These are phyloP conservation scores for Punctoribates punctum DNA, from an alignment of 2,888 invertebrate genomes.

Conservation along the genomic window DNA sequence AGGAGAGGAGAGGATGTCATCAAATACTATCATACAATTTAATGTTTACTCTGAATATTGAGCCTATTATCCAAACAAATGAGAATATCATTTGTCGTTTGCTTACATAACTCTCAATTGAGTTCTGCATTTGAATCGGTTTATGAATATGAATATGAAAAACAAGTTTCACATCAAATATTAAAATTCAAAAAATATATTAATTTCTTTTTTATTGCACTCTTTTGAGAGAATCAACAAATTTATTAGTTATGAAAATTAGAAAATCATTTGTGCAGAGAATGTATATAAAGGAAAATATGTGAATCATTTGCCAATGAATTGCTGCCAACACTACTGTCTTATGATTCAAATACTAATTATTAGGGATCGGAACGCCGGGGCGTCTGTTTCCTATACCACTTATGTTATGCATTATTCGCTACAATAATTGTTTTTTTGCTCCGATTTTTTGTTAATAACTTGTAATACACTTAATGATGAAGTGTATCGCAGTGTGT, in stretches of 20 bases:
- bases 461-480: slow-evolving; percentile 3
- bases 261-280: not conserved
- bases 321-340: not conserved
- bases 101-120: not conserved
- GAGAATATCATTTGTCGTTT: slow-evolving; percentile 18
- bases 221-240: not conserved
- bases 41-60: slow-evolving; percentile 3
- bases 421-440: slow-evolving; percentile 32
- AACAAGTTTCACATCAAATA: slow-evolving; percentile 1
- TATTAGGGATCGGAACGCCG: slow-evolving; percentile 9
- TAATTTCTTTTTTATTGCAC: slow-evolving; percentile 3
- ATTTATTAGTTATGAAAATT: not conserved
- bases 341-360: slow-evolving; percentile 3
- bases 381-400: slow-evolving; percentile 35
- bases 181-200: not conserved
- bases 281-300: not conserved
- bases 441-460: slow-evolving; percentile 3
- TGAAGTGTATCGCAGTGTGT: not conserved
- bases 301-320: slow-evolving; percentile 1
- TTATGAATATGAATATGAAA: not conserved
- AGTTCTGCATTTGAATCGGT: too few species aligned
- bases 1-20: not conserved
- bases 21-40: not conserved
- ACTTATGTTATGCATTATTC: slow-evolving; percentile 9
- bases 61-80: not conserved